Conservation (phyloP, 1,140 invertebrate species). For the Eupristina koningsbergeri region DNA sequence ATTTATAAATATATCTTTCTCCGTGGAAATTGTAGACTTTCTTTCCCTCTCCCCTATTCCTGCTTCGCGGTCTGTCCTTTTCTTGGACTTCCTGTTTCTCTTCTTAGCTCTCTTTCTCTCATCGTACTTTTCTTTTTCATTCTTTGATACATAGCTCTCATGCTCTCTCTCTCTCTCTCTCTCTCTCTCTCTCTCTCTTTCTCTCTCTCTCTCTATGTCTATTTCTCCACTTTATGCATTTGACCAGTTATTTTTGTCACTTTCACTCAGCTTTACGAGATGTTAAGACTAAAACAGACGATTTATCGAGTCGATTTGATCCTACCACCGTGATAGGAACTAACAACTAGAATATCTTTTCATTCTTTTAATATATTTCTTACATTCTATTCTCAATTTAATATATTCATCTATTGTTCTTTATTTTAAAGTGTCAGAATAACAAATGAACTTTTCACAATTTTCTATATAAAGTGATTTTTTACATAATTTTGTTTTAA, state of each 20-base stretch:
- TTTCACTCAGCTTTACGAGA: slow-evolving; percentile 61
- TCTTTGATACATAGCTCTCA: not conserved
- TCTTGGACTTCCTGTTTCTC: not conserved
- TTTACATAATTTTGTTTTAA: no score
- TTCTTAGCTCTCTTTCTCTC: not conserved
- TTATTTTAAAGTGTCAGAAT: no score
- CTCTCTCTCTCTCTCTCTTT: not conserved
- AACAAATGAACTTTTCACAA: not conserved
- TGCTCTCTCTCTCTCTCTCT: not conserved
- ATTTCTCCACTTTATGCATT: slow-evolving; percentile 19
- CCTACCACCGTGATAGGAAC: slow-evolving; percentile 54
- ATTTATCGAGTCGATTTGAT: slow-evolving; percentile 67
- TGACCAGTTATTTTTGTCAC: slow-evolving; percentile 63
- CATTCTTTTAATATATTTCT: not conserved
- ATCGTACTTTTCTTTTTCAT: not conserved
- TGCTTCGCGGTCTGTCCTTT: not conserved
- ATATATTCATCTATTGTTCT: not conserved
- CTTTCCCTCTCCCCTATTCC: not conserved
- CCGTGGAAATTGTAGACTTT: not conserved
- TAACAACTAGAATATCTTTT: no score
- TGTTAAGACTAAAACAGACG: slow-evolving; percentile 64
- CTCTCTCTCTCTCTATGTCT: not conserved
- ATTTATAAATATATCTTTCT: slow-evolving; percentile 49
- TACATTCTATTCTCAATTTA: no score
- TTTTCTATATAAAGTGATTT: not conserved